Evolutionary conservation across 2,888 invertebrate genomes (phyloP), one percentile per base, ranked within the genome.

Genomic region (Perdita meconis): DNA sequence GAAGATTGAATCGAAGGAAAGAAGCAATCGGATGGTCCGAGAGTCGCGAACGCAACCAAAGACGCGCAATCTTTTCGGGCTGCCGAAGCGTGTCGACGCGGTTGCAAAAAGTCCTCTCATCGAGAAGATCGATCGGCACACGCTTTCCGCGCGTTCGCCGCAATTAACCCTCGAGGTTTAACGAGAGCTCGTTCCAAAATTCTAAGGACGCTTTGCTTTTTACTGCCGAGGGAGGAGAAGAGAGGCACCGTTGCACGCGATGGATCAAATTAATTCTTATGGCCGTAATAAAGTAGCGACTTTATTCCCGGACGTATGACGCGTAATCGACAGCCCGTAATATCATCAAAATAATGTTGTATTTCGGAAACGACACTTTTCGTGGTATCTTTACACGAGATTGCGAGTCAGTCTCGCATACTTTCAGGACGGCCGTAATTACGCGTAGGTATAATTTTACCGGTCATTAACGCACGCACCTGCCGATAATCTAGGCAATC

Each of bases 401-500:
- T 82, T 82, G 64, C 60, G 47, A 19, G 47, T 47, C 16, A 65
- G 51, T 57, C 44, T 42, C 55, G 51, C 51, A 59, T 47, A 70
- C 74, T 81, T 71, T 73, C 74, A 79, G 76, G 72, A 74, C 78
- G 69, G 16, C 34, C 57, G 78, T 80, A 85, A 85, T 85, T 85
- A 85, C 78, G 65, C n/a, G n/a, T n/a, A n/a, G 77, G 61, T 70
- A 55, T 83, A 85, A 85, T 85, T 81, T 83, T 59, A 59, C 63
- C 74, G 72, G 81, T 78, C 83, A 75, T 85, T 85, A 85, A 81
- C 74, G 70, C 66, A 63, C 83, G 77, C 85, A 85, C 80, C 85
- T 85, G 85, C 85, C 81, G 80, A 85, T 85, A 85, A 83, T 85
- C 83, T 80, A 78, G 78, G 65, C 80, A 85, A 85, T 85, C 83